These are phyloP conservation scores for Eudasyphora cyanicolor DNA, from an alignment of 2,888 invertebrate genomes.

Conservation along the genomic window DNA sequence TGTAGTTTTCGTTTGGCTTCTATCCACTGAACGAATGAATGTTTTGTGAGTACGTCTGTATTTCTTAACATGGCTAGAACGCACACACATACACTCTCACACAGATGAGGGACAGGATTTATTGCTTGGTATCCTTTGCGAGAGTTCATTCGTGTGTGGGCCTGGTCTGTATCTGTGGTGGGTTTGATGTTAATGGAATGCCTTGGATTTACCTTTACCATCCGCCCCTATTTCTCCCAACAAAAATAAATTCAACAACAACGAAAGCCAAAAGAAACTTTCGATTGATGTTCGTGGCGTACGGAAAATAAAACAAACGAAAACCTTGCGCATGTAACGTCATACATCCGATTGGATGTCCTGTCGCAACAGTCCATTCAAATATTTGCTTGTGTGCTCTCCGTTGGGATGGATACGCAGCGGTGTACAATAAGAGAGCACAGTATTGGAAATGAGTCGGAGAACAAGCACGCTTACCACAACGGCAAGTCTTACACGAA, in stretches of 20 bases:
- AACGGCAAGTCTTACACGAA: too few species aligned
- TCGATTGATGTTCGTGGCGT: slow-evolving; percentile 55
- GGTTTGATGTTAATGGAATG: slow-evolving; percentile 39
- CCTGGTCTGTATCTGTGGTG: slow-evolving; percentile 24
- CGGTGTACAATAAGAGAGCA: background rate
- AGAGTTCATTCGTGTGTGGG: background rate
- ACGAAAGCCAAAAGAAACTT: slow-evolving; percentile 36
- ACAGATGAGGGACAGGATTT: background rate
- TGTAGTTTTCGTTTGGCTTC: slow-evolving; percentile 58
- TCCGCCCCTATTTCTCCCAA: slow-evolving; percentile 55
- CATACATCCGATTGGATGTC: slow-evolving; percentile 3
- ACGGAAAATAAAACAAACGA: too few species aligned
- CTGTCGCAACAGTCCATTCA: background rate
- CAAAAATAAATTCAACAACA: background rate
- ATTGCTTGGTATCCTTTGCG: slow-evolving; percentile 2
- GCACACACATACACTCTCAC: background rate
- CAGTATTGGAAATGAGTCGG: too few species aligned
- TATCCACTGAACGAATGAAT: slow-evolving; percentile 11
- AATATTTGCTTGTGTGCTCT: background rate
- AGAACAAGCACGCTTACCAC: too few species aligned
- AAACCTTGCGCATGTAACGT: slow-evolving; percentile 57
- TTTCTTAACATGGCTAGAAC: slow-evolving; percentile 13
- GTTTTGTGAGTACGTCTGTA: slow-evolving; percentile 42
- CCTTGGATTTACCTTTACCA: slow-evolving; percentile 51
- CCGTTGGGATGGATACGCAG: background rate